phyloP scores from a whole-genome alignment of 1,140 invertebrate species.

The Aplysia californica region DNA sequence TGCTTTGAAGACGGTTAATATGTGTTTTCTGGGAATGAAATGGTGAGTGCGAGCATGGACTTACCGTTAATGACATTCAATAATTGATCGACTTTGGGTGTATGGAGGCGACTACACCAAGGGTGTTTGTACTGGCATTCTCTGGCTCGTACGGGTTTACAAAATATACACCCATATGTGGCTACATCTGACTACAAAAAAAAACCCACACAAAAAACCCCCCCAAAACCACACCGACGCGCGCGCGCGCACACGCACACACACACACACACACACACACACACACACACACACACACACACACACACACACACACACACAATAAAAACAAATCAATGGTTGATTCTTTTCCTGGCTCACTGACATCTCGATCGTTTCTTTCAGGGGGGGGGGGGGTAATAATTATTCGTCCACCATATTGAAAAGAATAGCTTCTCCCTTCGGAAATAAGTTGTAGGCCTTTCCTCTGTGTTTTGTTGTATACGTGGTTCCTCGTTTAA shows the following conservation, averaged over 20 bases:
- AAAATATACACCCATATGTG: background rate
- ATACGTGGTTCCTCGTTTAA: too few species aligned
- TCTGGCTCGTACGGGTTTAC: background rate
- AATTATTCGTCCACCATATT: too few species aligned
- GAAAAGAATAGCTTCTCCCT: too few species aligned
- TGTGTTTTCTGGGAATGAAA: too few species aligned
- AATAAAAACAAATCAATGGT: background rate
- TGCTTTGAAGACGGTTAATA: too few species aligned
- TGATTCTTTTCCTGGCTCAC: too few species aligned
- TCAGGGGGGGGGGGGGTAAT: too few species aligned
- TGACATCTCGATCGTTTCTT: too few species aligned
- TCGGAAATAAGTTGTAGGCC: too few species aligned
- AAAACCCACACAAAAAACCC: background rate
- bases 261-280: constrained; percentile 32
- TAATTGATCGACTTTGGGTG: background rate
- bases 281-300: constrained; percentile 29
- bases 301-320: constrained; percentile 13
- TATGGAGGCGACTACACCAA: background rate
- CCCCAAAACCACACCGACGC: background rate
- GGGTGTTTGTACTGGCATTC: background rate
- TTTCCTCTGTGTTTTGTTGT: too few species aligned
- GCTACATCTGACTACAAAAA: too few species aligned
- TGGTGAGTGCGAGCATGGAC: too few species aligned
- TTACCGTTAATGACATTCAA: background rate
- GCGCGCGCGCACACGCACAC: constrained; percentile 19